phyloP scores from a whole-genome alignment of 2,888 invertebrate genomes.

The Eristalinus sepulchralis region DNA sequence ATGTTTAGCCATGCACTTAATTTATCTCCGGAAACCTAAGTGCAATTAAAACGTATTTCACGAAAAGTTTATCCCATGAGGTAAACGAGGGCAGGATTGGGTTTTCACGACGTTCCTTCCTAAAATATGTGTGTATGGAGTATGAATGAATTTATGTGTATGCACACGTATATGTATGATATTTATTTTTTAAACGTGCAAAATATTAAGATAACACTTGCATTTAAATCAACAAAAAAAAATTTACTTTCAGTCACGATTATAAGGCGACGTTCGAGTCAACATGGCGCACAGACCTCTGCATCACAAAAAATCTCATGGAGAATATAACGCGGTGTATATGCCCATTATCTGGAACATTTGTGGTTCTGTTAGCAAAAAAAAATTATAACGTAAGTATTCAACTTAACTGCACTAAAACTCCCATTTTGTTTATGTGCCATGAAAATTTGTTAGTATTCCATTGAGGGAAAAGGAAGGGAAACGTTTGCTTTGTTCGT shows the following conservation, averaged over 20 bases:
- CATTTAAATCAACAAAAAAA: neutral
- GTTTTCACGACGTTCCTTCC: neutral
- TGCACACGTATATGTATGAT: neutral
- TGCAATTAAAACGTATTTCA: neutral
- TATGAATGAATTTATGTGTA: too few relatives aligned
- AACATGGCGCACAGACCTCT: constrained; percentile 84
- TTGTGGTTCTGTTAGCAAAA: constrained; percentile 84
- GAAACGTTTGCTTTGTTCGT: constrained; percentile 39
- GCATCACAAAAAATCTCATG: constrained; percentile 82
- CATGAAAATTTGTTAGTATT: constrained; percentile 48
- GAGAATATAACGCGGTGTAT: constrained; percentile 83
- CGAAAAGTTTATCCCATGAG: neutral
- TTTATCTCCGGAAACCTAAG: neutral
- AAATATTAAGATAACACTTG: neutral
- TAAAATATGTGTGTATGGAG: too few relatives aligned
- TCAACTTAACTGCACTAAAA: constrained; percentile 67
- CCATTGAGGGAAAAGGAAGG: constrained; percentile 13
- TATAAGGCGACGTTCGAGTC: constrained; percentile 82
- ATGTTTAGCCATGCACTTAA: neutral
- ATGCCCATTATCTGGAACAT: constrained; percentile 85
- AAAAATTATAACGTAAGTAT: constrained; percentile 81
- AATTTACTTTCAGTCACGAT: constrained; percentile 77
- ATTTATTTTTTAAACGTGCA: neutral
- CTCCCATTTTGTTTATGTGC: constrained; percentile 66
- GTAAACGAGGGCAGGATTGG: neutral